These are phyloP conservation scores for Telmatherina bonti DNA, from an alignment of 2,797 vertebrate species.

Conservation along the genomic window DNA sequence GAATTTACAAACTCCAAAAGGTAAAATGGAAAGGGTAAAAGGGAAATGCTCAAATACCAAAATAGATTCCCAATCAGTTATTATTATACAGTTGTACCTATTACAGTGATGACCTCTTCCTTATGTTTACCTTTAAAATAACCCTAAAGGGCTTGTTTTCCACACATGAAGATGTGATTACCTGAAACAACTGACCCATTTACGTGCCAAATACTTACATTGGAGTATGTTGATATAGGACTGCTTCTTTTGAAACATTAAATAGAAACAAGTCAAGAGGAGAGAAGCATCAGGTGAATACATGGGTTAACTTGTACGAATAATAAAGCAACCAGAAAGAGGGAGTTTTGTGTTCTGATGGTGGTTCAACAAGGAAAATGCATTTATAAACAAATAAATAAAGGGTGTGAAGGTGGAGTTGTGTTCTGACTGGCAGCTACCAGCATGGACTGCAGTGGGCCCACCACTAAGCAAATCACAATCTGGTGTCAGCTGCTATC, in stretches of 20 bases:
- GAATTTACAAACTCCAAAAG: background rate
- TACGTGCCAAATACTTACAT: no score
- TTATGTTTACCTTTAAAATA: no score
- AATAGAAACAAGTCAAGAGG: no score
- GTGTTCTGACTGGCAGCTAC: conserved; percentile 49
- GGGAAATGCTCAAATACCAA: no score
- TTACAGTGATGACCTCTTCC: no score
- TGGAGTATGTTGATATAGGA: background rate
- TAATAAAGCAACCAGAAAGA: background rate
- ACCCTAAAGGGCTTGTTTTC: no score
- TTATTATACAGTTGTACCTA: no score
- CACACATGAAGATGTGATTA: no score
- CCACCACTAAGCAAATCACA: conserved; percentile 61
- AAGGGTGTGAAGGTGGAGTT: conserved; percentile 36
- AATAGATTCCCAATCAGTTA: no score
- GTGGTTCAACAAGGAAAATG: conserved; percentile 16
- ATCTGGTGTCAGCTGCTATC: conserved; percentile 67
- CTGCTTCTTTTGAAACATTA: background rate
- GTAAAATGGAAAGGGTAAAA: background rate
- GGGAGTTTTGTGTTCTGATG: conserved; percentile 36
- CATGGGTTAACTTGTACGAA: background rate
- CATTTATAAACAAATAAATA: conserved; percentile 54
- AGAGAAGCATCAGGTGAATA: no score
- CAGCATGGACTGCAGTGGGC: conserved; percentile 17
- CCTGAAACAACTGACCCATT: no score